Conservation (phyloP, 1,140 invertebrate genomes). For the Aporrectodea caliginosa region DNA sequence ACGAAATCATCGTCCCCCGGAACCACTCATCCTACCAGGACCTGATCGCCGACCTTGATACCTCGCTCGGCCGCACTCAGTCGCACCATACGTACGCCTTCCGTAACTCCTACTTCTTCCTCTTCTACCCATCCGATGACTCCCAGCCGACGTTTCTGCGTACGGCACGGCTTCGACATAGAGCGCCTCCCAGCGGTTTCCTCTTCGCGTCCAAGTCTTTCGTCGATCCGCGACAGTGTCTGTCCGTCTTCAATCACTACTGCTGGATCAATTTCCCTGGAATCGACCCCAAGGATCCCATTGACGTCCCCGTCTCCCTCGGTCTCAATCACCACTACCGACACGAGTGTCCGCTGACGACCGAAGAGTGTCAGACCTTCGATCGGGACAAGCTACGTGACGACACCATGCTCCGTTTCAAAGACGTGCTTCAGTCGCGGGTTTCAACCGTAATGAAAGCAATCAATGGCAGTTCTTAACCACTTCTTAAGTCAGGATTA, state of each 20-base stretch:
- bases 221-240: constrained; percentile 8
- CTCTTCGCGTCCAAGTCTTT: constrained; percentile 7
- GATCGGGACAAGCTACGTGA: neutral
- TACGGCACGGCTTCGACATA: neutral
- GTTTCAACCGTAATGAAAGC: neutral
- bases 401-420: neutral
- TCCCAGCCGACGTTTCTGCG: neutral
- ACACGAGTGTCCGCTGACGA: neutral
- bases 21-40: neutral
- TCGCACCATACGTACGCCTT: constrained; percentile 62
- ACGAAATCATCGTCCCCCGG: constrained; percentile 79
- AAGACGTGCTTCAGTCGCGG: neutral
- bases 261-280: neutral
- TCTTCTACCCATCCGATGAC: constrained; percentile 72
- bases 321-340: neutral
- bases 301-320: neutral
- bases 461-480: too few relatives aligned
- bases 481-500: too few relatives aligned
- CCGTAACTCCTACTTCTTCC: constrained; percentile 88
- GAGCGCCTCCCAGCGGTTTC: neutral
- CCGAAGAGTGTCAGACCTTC: neutral
- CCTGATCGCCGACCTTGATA: neutral
- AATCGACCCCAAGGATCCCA: neutral
- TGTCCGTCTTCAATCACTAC: constrained; percentile 9
- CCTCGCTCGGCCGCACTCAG: neutral